Evolutionary conservation across 2,888 invertebrate species (phyloP), one percentile per base, ranked within the genome.

Genomic region (Hyppa rectilinea): DNA sequence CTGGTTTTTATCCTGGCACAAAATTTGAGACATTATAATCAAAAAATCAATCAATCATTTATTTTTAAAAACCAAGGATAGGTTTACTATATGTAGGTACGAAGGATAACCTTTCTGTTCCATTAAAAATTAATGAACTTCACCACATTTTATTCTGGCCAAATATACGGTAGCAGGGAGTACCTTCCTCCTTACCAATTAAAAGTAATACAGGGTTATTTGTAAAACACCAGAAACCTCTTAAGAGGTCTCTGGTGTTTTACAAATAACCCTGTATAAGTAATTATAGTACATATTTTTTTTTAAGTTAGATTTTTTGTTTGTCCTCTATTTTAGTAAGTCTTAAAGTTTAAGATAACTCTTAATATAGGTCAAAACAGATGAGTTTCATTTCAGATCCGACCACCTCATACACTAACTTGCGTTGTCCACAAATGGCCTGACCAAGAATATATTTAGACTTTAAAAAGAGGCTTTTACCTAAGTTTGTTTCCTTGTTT

Each of bases 1-100:
- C 29, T 40, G 17, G 5, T 45, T 12, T n/a, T 5, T 29, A n/a
- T n/a, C n/a, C 38, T 9, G 2, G 1, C 1, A 23, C 1, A 14
- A 7, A n/a, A 3, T 2, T 14, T n/a, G 6, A 12, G 0, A 4
- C 1, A 12, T n/a, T n/a, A n/a, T n/a, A n/a, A n/a, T n/a, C n/a
- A n/a, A n/a, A n/a, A n/a, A n/a, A n/a, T n/a, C n/a, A n/a, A n/a
- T n/a, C n/a, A n/a, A n/a, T n/a, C n/a, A n/a, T n/a, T n/a, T n/a
- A n/a, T n/a, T n/a, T n/a, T n/a, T n/a, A n/a, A n/a, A n/a, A n/a
- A n/a, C n/a, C n/a, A n/a, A n/a, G n/a, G n/a, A n/a, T n/a, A n/a
- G n/a, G n/a, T n/a, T n/a, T n/a, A n/a, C n/a, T n/a, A 45, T 10
- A 45, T 4, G n/a, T 47, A 23, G n/a, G 1, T 45, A 12, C 23